Evolutionary conservation across 1,140 invertebrate species (phyloP), one percentile per base, ranked within the genome.

Genomic region (Formica exsecta): DNA sequence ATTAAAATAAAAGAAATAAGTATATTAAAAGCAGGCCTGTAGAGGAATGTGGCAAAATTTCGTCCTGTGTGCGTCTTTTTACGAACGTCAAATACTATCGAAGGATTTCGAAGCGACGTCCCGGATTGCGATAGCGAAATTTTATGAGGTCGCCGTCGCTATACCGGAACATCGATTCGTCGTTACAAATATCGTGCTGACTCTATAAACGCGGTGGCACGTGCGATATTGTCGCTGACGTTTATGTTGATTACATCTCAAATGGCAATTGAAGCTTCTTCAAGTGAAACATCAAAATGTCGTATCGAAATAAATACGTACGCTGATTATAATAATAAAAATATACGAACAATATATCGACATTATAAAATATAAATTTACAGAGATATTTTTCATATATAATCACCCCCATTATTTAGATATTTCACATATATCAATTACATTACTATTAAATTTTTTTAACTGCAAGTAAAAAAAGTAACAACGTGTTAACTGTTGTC

Each of bases 91-190:
- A 76, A 41, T 36, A 9, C 61, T 7, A 16, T 66, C 48, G 48
- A n/a, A 70, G 5, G 29, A 66, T 79, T 70, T 70, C 51, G 13
- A 51, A 51, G 48, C 48, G 41, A 77, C 75, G 9, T 70, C 5
- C 16, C 44, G n/a, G 22, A 70, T 80, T 66, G 29, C 64, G 5
- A 68, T 68, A 44, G 25, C 62, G 22, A 68, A 25, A 70, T 80
- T 80, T 80, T 80, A 80, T 44, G 48, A 68, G 48, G 44, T 57
- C 64, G 29, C 48, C n/a, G 44, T 22, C 32, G 44, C 76, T 22
- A 80, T 66, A 38, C 19, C 41, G 1, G n/a, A 2, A 51, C 59
- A 77, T 66, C 61, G 75, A 79, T 66, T 48, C 38, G 41, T 38
- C 7, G 32, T 48, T 44, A 6, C n/a, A 44, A 16, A 54, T 79